These are phyloP conservation scores for Epinephelus awoara DNA, from an alignment of 2,797 vertebrate genomes.

Conservation along the genomic window DNA sequence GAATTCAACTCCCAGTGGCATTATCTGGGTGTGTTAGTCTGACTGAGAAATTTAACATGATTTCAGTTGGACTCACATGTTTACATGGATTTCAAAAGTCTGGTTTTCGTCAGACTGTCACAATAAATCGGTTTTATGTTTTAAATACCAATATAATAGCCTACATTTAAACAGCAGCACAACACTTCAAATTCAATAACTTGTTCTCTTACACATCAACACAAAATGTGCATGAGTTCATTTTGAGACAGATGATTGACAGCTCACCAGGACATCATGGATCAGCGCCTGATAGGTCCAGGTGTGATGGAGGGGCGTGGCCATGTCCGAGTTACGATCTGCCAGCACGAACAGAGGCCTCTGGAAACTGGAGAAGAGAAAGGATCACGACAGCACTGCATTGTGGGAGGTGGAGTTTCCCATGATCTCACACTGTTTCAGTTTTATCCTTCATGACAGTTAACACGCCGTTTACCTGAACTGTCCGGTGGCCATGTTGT, in stretches of 20 bases:
- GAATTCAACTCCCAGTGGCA: no score
- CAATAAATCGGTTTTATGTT: no score
- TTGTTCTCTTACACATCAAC: no score
- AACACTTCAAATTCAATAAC: no score
- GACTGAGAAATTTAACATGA: no score
- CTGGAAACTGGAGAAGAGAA: slow-evolving; percentile 91
- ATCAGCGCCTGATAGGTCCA: slow-evolving; percentile 99
- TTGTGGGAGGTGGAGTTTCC: slow-evolving; percentile 18
- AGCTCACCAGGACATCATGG: slow-evolving; percentile 97
- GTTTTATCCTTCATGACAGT: no score
- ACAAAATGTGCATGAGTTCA: not conserved
- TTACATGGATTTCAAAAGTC: no score
- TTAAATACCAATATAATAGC: no score
- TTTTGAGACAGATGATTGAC: not conserved
- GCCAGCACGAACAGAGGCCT: slow-evolving; percentile 96
- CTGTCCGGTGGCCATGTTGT: slow-evolving; percentile 93
- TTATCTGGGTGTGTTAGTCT: no score
- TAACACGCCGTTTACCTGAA: slow-evolving; percentile 88
- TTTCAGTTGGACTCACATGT: no score
- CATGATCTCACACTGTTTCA: not conserved
- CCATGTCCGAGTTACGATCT: slow-evolving; percentile 97
- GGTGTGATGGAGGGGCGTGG: slow-evolving; percentile 97
- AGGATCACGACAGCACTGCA: not conserved
- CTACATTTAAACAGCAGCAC: no score
- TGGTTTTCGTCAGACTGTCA: no score